Conservation (phyloP, 64 coral and sea anemone genomes). For the Montipora foliosa region DNA sequence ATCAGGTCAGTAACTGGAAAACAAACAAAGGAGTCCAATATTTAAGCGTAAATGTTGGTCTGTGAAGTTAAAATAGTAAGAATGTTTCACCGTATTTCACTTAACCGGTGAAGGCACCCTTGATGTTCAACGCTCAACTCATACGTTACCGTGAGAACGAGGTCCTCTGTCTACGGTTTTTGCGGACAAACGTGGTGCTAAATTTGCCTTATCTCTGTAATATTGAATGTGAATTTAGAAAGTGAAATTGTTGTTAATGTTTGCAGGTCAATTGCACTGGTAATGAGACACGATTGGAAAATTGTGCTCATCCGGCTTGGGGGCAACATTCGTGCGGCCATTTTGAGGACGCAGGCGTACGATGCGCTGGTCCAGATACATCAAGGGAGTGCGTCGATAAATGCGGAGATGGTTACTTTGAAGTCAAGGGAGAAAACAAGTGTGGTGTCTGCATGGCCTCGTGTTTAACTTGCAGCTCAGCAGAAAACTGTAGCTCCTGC, state of each 20-base stretch:
- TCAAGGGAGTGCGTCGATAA: conserved; percentile 58
- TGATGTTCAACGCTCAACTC: too few relatives aligned
- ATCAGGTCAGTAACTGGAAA: too few relatives aligned
- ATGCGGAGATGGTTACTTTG: conserved; percentile 80
- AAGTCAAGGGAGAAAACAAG: not conserved
- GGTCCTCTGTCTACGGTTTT: too few relatives aligned
- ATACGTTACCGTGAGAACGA: too few relatives aligned
- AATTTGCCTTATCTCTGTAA: too few relatives aligned
- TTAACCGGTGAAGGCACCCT: too few relatives aligned
- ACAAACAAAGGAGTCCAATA: too few relatives aligned
- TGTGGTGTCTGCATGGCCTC: conserved; percentile 64
- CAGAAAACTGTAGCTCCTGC: conserved; percentile 64
- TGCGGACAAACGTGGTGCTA: too few relatives aligned
- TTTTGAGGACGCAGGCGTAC: conserved; percentile 90
- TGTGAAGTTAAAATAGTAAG: too few relatives aligned
- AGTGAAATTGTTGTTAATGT: not conserved
- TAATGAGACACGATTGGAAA: conserved; percentile 68
- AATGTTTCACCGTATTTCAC: too few relatives aligned
- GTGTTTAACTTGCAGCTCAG: conserved; percentile 77
- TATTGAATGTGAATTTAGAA: not conserved
- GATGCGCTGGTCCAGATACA: conserved; percentile 80
- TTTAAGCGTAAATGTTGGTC: too few relatives aligned
- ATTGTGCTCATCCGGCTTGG: conserved; percentile 64
- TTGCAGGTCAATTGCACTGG: conserved; percentile 72
- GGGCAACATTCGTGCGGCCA: conserved; percentile 80